Conservation (phyloP, 2,888 invertebrate genomes). For the Meteorus colon region DNA sequence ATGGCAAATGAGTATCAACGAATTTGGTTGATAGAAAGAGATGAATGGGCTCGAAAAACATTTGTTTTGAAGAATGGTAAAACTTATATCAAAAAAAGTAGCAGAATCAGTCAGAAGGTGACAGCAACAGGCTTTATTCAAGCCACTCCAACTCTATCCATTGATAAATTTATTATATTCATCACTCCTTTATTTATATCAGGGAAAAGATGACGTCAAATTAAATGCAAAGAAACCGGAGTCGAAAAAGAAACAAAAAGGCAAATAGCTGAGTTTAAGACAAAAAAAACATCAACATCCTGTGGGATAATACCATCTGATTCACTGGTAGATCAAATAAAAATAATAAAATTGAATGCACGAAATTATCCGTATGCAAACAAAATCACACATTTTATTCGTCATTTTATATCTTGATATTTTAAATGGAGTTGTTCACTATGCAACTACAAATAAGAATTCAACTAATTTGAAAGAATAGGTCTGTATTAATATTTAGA, state of each 20-base stretch:
- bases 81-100: constrained; percentile 1
- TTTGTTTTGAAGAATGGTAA: constrained; percentile 15
- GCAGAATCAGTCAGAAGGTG: constrained; percentile 10
- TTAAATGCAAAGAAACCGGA: not conserved
- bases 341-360: not conserved
- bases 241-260: not conserved
- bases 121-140: not conserved
- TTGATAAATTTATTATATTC: not conserved
- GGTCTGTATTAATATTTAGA: too few relatives aligned
- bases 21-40: constrained; percentile 60
- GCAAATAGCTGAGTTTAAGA: not conserved
- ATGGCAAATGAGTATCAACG: constrained; percentile 62
- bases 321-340: not conserved
- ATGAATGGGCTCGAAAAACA: constrained; percentile 52
- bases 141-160: too few relatives aligned
- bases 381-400: too few relatives aligned
- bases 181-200: not conserved
- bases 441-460: too few relatives aligned
- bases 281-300: not conserved
- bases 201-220: not conserved
- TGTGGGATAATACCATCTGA: not conserved
- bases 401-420: too few relatives aligned
- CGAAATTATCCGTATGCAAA: not conserved
- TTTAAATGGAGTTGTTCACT: too few relatives aligned
- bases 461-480: too few relatives aligned